Evolutionary conservation across 2,113 vertebrate genomes (phyloP).

Genomic region (Chroicocephalus ridibundus): DNA sequence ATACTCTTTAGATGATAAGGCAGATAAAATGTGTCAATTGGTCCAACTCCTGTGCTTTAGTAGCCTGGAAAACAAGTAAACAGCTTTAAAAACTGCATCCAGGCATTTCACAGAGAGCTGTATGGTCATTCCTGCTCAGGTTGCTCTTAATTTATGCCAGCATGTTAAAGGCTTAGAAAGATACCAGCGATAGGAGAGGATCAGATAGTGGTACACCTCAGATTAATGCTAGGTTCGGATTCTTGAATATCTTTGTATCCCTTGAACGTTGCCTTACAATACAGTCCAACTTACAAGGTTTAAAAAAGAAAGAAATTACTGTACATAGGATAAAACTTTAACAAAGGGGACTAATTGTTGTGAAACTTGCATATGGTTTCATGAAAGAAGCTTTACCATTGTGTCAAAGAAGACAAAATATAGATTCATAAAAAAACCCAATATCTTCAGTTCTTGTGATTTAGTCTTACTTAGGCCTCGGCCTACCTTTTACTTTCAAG

Average conservation of each 20-base stretch:
- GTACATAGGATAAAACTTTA: background rate
- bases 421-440: background rate
- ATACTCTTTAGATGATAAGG: background rate
- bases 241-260: background rate
- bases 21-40: background rate
- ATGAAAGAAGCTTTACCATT: background rate
- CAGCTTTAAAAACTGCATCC: background rate
- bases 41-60: background rate
- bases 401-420: background rate
- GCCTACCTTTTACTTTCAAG: background rate
- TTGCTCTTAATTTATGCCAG: background rate
- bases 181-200: background rate
- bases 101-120: background rate
- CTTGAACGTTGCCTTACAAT: background rate
- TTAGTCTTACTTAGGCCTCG: background rate
- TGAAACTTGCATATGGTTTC: background rate
- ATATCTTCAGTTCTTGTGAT: background rate
- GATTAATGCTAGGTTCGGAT: background rate
- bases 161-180: background rate
- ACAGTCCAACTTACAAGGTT: background rate
- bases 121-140: rapidly evolving
- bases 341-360: background rate
- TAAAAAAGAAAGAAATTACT: background rate
- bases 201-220: background rate
- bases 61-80: background rate